These are phyloP conservation scores for Laticauda laticaudata DNA, from an alignment of 2,113 vertebrate genomes.

Conservation along the genomic window DNA sequence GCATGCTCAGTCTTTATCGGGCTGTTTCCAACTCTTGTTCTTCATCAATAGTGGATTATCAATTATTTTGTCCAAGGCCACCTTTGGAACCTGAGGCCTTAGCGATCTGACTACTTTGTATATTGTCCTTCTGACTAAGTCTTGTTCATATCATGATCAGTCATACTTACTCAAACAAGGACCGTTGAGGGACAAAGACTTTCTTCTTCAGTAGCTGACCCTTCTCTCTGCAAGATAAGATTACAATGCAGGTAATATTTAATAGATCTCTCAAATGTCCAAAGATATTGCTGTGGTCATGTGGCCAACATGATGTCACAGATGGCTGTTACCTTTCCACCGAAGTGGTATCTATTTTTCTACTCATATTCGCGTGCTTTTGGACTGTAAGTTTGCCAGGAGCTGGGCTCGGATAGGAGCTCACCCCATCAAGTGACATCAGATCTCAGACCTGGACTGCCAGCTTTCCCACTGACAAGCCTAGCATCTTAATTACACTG, in stretches of 20 bases:
- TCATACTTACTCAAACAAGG: constrained; percentile 82
- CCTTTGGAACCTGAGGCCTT: background rate
- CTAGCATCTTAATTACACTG: too few species aligned
- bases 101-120: background rate
- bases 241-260: background rate
- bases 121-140: too few species aligned
- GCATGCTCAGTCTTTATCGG: background rate
- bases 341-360: too few species aligned
- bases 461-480: too few species aligned
- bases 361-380: too few species aligned
- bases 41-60: background rate
- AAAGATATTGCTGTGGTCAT: too few species aligned
- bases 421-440: too few species aligned
- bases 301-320: too few species aligned
- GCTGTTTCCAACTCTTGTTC: background rate
- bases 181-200: constrained; percentile 75
- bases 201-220: constrained; percentile 66
- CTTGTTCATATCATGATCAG: background rate
- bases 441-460: too few species aligned
- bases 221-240: constrained; percentile 33
- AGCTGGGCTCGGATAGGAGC: too few species aligned
- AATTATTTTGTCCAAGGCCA: background rate
- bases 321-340: too few species aligned
- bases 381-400: too few species aligned
- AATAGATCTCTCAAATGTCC: background rate